These are phyloP conservation scores for Aplocera efformata DNA, from an alignment of 2,888 invertebrate species.

Conservation along the genomic window DNA sequence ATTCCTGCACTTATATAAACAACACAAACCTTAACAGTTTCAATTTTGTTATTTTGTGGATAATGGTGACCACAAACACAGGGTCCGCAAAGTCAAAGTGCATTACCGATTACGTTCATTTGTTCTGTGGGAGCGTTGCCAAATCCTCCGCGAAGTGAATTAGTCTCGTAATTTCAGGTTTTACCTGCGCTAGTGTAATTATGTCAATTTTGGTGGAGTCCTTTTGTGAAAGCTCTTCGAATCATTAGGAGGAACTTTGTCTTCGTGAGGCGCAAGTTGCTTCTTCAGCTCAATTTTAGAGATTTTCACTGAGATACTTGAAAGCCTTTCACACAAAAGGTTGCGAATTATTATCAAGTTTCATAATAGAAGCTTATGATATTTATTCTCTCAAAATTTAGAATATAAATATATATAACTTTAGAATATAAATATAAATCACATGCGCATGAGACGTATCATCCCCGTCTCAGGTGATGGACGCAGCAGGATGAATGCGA, in stretches of 20 bases:
- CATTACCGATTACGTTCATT: constrained; percentile 38
- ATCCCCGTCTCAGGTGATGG: no score
- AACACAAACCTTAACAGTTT: constrained; percentile 46
- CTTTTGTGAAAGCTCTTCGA: constrained; percentile 19
- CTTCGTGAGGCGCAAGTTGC: neutral
- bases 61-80: constrained; percentile 46
- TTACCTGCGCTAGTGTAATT: constrained; percentile 26
- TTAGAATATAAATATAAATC: no score
- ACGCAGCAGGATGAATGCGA: no score
- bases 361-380: no score
- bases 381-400: no score
- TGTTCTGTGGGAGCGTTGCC: constrained; percentile 22
- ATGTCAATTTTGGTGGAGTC: constrained; percentile 15
- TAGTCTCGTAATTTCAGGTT: constrained; percentile 25
- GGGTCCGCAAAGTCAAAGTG: constrained; percentile 38
- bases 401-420: no score
- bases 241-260: constrained; percentile 1
- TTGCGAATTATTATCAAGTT: no score
- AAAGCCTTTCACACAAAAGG: no score
- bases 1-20: constrained; percentile 31
- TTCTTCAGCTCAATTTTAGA: no score
- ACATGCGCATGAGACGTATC: no score
- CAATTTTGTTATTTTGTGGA: constrained; percentile 47
- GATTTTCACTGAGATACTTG: no score
- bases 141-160: constrained; percentile 25